phyloP scores from a whole-genome alignment of 2,113 vertebrate genomes.

The Paraplagusia blochii region DNA sequence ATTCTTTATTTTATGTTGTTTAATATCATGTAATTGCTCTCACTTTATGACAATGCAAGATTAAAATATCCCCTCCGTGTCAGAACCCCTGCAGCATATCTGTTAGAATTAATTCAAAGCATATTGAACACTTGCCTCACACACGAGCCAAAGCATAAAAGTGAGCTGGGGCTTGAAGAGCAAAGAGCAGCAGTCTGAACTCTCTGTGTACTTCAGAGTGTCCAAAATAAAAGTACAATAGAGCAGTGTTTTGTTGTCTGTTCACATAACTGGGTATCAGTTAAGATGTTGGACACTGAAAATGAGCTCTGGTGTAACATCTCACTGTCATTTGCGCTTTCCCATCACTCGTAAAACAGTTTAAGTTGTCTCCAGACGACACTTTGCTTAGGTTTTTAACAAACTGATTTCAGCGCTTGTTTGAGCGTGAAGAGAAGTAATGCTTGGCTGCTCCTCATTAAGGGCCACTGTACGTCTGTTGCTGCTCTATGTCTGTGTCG shows the following conservation, averaged over 20 bases:
- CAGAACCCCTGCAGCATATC: too few species aligned
- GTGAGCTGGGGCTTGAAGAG: conserved; percentile 22
- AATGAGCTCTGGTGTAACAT: conserved; percentile 34
- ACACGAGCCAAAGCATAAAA: too few species aligned
- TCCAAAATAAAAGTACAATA: conserved; percentile 54
- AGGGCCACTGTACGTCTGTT: conserved; percentile 7
- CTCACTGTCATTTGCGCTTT: conserved; percentile 45
- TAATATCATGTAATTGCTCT: too few species aligned
- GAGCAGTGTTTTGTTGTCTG: conserved; percentile 45
- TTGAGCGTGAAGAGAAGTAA: conserved; percentile 32
- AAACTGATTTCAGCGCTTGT: conserved; percentile 42
- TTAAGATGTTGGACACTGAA: conserved; percentile 39
- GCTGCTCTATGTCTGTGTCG: conserved; percentile 5
- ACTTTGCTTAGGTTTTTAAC: conserved; percentile 42
- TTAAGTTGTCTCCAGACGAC: conserved; percentile 44
- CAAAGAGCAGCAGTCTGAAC: conserved; percentile 13
- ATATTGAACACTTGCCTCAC: too few species aligned
- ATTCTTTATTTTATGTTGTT: too few species aligned
- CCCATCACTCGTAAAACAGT: conserved; percentile 16
- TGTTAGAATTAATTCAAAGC: too few species aligned
- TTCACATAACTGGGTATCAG: conserved; percentile 49
- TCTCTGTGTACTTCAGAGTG: conserved; percentile 28
- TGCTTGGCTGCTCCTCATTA: conserved; percentile 36
- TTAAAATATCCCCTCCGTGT: too few species aligned
- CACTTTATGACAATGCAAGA: too few species aligned